A percentile compares a stretch with the other conserved stretches of the same genome.
These are phyloP conservation scores for Apocheima hispidaria DNA, from an alignment of 2,888 invertebrate genomes.

Conservation along the genomic window DNA sequence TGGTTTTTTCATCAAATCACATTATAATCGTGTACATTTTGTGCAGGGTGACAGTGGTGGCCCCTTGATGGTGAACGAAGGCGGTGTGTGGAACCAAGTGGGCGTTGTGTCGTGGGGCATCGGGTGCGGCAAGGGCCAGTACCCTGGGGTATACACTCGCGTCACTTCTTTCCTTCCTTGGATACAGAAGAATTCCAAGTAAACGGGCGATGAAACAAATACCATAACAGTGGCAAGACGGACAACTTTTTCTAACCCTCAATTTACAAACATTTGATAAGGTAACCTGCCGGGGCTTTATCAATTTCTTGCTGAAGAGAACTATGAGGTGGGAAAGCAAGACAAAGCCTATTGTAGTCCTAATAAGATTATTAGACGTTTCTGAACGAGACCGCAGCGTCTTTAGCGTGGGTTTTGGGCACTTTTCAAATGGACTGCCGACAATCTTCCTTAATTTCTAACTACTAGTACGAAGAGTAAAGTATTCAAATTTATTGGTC, in stretches of 20 bases:
- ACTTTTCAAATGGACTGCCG: background rate
- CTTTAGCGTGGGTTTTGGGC: background rate
- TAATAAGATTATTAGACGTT: background rate
- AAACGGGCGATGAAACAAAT: conserved; percentile 42
- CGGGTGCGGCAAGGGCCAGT: conserved; percentile 96
- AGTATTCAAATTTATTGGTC: background rate
- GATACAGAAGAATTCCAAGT: conserved; percentile 94
- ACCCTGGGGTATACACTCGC: conserved; percentile 96
- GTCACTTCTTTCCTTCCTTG: conserved; percentile 93
- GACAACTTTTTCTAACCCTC: background rate
- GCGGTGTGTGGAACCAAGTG: conserved; percentile 92
- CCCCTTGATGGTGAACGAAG: conserved; percentile 92
- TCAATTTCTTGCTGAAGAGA: background rate
- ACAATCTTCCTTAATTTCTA: too few species aligned
- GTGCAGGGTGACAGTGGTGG: conserved; percentile 95
- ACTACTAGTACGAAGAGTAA: too few species aligned
- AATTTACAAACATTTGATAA: background rate
- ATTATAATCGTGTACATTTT: background rate
- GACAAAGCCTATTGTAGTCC: background rate
- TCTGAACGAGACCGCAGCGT: background rate
- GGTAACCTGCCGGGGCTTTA: background rate
- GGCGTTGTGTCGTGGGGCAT: conserved; percentile 97
- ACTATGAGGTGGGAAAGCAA: conserved; percentile 1
- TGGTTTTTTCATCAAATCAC: too few species aligned
- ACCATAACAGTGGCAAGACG: conserved; percentile 5